Percentiles rank a stretch among this genome's conserved stretches.
Evolutionary conservation across 2,888 invertebrate genomes (phyloP).

Genomic region (Polydesmus complanatus): DNA sequence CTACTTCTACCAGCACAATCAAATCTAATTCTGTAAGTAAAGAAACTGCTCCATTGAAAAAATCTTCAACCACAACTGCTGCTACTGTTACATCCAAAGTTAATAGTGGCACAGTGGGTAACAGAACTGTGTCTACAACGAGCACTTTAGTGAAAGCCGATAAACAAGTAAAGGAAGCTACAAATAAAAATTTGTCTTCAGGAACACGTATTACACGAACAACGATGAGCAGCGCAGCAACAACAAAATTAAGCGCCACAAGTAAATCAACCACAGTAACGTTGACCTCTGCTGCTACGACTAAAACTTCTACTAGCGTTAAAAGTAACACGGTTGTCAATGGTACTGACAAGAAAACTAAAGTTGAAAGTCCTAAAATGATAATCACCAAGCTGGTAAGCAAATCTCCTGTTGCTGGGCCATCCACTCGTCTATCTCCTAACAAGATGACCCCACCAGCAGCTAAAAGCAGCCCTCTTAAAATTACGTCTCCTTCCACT

Average conservation of each 20-base stretch:
- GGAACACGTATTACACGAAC: neutral
- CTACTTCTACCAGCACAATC: slow-evolving; percentile 19
- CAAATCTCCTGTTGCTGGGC: neutral
- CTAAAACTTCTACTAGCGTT: neutral
- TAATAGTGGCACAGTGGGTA: slow-evolving; percentile 14
- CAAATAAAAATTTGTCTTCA: slow-evolving; percentile 13
- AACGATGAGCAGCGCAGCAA: neutral
- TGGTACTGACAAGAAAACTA: neutral
- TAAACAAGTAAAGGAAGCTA: slow-evolving; percentile 19
- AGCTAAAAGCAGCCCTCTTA: neutral
- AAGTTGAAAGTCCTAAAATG: neutral
- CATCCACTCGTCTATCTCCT: neutral
- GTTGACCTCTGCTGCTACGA: neutral
- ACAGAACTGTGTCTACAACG: slow-evolving; percentile 15
- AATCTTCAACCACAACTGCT: slow-evolving; percentile 20
- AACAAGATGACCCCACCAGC: neutral
- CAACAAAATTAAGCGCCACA: neutral
- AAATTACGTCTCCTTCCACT: neutral
- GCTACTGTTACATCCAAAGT: slow-evolving; percentile 17
- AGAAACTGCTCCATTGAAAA: neutral
- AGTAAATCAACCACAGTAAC: neutral
- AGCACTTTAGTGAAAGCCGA: slow-evolving; percentile 24
- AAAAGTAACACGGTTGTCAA: neutral
- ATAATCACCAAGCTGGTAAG: neutral
- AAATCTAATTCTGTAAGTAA: neutral